Evolutionary conservation across 2,797 vertebrate species (phyloP), one percentile per base, ranked within the genome.

Genomic region (Hybognathus amarus): DNA sequence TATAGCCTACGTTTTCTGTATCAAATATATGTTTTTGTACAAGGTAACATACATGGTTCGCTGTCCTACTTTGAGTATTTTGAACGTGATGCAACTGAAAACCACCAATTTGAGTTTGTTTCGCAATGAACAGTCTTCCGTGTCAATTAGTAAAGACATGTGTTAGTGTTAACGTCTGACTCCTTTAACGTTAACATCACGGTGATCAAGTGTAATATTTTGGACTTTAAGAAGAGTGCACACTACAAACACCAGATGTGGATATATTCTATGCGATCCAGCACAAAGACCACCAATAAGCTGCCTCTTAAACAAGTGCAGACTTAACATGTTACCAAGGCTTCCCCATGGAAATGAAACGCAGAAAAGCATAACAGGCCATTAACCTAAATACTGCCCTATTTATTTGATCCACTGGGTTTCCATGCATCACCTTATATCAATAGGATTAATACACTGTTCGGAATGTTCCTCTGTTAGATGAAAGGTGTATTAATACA

Each of bases 311-410:
- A 75, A 75, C 52, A 40, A 59, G 52, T 17, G 33, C 11, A 69
- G 67, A 69, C 11, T 2, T 13, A 30, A 47, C 15, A 61, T 30
- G 36, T 33, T 67, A 66, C 77, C 30, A 30, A 6, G 2, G 13
- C 18, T 50, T 66, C 61, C 27, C 24, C 45, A 67, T 20, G 77
- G 42, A 67, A 82, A 56, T 30, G 4, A 71, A 73, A 73, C 2
- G 8, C 40, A 36, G 52, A 73, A 74, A 50, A 33, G 56, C n/a
- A 59, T 20, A 24, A 56, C 56, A 66, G 47, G n/a, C n/a, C 45
- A 80, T 56, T 56, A 83, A 64, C 50, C 73, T 66, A 77, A 56
- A 56, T 56, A 56, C 22, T 36, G 78, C 1, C n/a, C 63, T 59
- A 56, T 76, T 54, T 68, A 54, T 83, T 15, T 33, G 59, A 66